phyloP scores from a whole-genome alignment of 2,113 vertebrate species.

The Ancistrus triradiatus region DNA sequence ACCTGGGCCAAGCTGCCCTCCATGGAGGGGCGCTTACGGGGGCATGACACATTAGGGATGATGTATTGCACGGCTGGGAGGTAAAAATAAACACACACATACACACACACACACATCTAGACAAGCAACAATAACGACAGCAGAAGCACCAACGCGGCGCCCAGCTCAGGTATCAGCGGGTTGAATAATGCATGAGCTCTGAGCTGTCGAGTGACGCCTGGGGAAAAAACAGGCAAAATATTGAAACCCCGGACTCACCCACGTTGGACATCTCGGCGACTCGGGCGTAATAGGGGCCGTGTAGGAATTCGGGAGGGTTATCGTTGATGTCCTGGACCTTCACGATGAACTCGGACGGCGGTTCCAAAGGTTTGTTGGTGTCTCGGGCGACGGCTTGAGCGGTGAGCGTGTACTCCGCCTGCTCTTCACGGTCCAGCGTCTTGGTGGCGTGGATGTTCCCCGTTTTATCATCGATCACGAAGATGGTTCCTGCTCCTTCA shows the following conservation, averaged over 20 bases:
- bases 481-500: conserved; percentile 96
- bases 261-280: conserved; percentile 98
- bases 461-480: conserved; percentile 97
- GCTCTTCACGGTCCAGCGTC: conserved; percentile 93
- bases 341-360: conserved; percentile 95
- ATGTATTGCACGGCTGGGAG: conserved; percentile 39
- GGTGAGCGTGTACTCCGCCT: conserved; percentile 93
- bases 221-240: conserved; percentile 14
- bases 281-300: conserved; percentile 90
- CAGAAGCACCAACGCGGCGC: conserved; percentile 18
- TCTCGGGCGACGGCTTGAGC: conserved; percentile 91
- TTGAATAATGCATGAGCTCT: conserved; percentile 43
- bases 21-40: conserved; percentile 25
- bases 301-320: conserved; percentile 92
- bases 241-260: conserved; percentile 75
- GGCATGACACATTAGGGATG: conserved; percentile 53
- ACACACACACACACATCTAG: conserved; percentile 26
- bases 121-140: conserved; percentile 18
- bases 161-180: conserved; percentile 16
- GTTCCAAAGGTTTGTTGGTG: conserved; percentile 91
- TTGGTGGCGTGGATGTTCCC: conserved; percentile 98
- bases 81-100: conserved; percentile 20
- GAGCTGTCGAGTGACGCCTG: conserved; percentile 5
- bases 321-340: conserved; percentile 99
- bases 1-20: conserved; percentile 21